These are phyloP conservation scores for Solenopsis invicta DNA, from an alignment of 1,140 invertebrate genomes.

Conservation along the genomic window DNA sequence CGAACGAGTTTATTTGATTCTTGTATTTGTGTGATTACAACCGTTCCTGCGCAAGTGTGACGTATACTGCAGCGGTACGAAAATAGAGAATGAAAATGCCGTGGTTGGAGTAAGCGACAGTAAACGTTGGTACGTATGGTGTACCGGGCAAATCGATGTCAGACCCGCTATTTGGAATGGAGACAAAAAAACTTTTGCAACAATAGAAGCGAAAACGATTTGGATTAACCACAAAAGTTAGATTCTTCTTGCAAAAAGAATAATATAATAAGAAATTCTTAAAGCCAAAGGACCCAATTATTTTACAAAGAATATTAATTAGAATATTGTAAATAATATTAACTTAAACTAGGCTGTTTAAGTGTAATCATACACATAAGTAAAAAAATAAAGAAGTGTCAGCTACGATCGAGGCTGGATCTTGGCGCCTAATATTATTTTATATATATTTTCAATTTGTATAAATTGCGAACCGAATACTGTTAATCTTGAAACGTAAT, in stretches of 20 bases:
- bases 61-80: conserved; percentile 68
- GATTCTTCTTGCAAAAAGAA: neutral
- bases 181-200: conserved; percentile 40
- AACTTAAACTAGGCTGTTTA: too few relatives aligned
- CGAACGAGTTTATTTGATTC: conserved; percentile 37
- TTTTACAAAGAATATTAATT: neutral
- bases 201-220: conserved; percentile 30
- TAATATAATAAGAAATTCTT: neutral
- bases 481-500: too few relatives aligned
- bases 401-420: too few relatives aligned
- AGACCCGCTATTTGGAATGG: conserved; percentile 56
- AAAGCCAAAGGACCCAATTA: neutral
- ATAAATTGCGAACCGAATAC: too few relatives aligned
- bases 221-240: neutral
- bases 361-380: too few relatives aligned
- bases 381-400: too few relatives aligned
- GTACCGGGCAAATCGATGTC: conserved; percentile 50
- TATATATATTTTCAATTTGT: too few relatives aligned
- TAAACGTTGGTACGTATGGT: conserved; percentile 66
- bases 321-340: neutral
- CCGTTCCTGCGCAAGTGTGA: conserved; percentile 47
- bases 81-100: conserved; percentile 79
- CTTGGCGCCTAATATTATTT: too few relatives aligned
- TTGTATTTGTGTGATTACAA: conserved; percentile 38
- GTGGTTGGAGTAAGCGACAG: conserved; percentile 75